Conservation (phyloP, 2,797 vertebrate genomes). For the Phrynocephalus vlangalii region DNA sequence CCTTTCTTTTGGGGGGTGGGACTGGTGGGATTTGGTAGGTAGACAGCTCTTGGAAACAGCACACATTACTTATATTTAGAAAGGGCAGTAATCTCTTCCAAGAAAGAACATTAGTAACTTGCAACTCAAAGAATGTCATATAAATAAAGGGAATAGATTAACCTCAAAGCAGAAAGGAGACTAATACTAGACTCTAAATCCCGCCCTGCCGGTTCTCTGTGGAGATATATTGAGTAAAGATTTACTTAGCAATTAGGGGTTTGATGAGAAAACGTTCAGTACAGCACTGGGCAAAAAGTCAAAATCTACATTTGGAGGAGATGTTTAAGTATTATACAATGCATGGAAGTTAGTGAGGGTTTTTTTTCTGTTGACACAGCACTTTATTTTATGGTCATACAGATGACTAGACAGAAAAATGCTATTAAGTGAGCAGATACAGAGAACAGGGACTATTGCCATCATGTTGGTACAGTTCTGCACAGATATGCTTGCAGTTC, state of each 20-base stretch:
- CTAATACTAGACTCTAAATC: slow-evolving; percentile 41
- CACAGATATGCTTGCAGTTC: neutral
- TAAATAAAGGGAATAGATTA: slow-evolving; percentile 50
- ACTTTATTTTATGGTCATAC: slow-evolving; percentile 48
- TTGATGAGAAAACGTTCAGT: slow-evolving; percentile 71
- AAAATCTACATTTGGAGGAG: slow-evolving; percentile 77
- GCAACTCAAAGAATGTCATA: slow-evolving; percentile 40
- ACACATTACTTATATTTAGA: slow-evolving; percentile 44
- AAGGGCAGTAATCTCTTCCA: slow-evolving; percentile 34
- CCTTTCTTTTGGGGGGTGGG: slow-evolving; percentile 15
- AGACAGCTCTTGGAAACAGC: slow-evolving; percentile 57
- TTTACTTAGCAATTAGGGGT: slow-evolving; percentile 76
- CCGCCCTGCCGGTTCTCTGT: slow-evolving; percentile 47
- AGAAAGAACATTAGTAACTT: slow-evolving; percentile 55
- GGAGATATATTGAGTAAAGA: slow-evolving; percentile 67
- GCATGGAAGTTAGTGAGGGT: slow-evolving; percentile 55
- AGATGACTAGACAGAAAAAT: slow-evolving; percentile 54
- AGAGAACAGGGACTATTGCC: neutral
- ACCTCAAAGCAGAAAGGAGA: slow-evolving; percentile 54
- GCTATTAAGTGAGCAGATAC: neutral
- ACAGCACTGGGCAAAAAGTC: slow-evolving; percentile 76
- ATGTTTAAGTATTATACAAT: slow-evolving; percentile 71
- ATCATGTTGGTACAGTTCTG: neutral
- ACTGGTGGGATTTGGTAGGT: slow-evolving; percentile 39
- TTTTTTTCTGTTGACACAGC: slow-evolving; percentile 54